Evolutionary conservation across 2,797 vertebrate species (phyloP).

Genomic region (Spinus pinus): DNA sequence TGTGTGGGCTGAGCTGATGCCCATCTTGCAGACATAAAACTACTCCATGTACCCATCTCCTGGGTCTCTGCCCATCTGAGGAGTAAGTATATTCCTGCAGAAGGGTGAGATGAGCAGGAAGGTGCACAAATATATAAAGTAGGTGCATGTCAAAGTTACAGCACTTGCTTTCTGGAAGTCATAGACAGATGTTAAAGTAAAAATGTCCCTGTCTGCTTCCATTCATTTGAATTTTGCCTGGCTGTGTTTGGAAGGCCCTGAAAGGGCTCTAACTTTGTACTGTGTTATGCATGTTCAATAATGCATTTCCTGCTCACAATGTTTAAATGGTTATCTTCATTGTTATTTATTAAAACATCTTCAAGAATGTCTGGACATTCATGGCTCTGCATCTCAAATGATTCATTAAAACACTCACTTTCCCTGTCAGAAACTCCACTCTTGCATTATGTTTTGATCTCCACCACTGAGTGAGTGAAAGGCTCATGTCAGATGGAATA

Average conservation of each 20-base stretch:
- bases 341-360: constrained; percentile 69
- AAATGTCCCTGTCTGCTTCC: not conserved
- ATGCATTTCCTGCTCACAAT: constrained; percentile 46
- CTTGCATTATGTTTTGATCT: constrained; percentile 4
- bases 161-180: not conserved
- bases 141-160: not conserved
- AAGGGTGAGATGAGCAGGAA: not conserved
- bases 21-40: not conserved
- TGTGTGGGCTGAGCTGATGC: not conserved
- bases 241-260: constrained; percentile 5
- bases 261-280: constrained; percentile 9
- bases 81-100: fast-evolving
- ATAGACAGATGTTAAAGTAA: not conserved
- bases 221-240: constrained; percentile 2
- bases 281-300: constrained; percentile 48
- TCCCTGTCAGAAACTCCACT: not conserved
- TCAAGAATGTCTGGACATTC: constrained; percentile 38
- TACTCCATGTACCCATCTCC: fast-evolving
- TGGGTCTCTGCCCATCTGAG: not conserved
- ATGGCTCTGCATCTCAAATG: constrained; percentile 52
- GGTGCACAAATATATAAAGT: fast-evolving
- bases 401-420: constrained; percentile 43
- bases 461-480: not conserved
- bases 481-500: not conserved
- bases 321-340: constrained; percentile 62